Conservation (phyloP, 64 coral and sea anemone genomes). For the Dendrophyllia cribrosa region DNA sequence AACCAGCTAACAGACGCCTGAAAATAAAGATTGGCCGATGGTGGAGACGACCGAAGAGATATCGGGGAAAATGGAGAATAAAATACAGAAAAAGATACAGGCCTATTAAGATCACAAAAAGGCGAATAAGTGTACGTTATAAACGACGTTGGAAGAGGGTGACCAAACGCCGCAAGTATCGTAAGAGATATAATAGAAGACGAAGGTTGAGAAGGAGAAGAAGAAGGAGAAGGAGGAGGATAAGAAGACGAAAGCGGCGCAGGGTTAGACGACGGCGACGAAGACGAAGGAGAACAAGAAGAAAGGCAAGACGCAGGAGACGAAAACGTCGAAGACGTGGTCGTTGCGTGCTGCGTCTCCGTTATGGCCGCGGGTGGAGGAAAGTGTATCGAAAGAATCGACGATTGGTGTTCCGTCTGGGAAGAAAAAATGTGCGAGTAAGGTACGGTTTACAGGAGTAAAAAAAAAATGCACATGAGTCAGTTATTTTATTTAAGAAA, state of each 20-base stretch:
- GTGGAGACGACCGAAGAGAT: not conserved
- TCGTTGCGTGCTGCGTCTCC: conserved; percentile 1
- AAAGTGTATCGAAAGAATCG: not conserved
- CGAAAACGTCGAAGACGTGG: not conserved
- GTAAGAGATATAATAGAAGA: not conserved
- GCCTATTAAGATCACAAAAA: not conserved
- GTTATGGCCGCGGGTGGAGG: not conserved
- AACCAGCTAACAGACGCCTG: not conserved
- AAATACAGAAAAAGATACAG: not conserved
- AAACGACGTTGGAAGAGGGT: not conserved
- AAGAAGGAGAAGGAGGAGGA: not conserved
- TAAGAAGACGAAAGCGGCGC: not conserved
- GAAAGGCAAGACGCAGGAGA: conserved; percentile 1
- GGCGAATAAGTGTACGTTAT: not conserved
- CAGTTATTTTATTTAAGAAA: not conserved
- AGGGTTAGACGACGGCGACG: not conserved
- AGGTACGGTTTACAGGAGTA: not conserved
- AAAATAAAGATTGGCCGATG: not conserved
- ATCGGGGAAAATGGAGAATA: not conserved
- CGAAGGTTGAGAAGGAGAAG: not conserved
- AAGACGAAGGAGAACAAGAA: not conserved
- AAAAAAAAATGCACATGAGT: not conserved
- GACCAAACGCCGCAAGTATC: not conserved
- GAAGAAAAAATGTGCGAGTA: not conserved
- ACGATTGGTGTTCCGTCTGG: not conserved